Evolutionary conservation across 1,140 invertebrate species (phyloP).

Genomic region (Heterodera schachtii): DNA sequence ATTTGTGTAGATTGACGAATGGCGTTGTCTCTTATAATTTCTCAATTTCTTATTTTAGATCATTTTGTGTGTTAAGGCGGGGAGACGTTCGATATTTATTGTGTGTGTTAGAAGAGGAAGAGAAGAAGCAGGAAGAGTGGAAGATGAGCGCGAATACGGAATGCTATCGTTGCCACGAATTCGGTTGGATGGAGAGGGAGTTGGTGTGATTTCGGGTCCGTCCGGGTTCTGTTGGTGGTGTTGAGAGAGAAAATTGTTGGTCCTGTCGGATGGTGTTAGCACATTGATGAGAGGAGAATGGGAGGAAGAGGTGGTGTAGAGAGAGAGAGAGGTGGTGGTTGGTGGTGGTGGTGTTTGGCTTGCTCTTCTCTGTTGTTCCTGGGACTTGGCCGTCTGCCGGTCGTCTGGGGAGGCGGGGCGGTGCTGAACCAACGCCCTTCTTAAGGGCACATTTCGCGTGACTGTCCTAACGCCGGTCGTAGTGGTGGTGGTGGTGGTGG

Average conservation of each 20-base stretch:
- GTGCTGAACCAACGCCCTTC: slow-evolving; percentile 10
- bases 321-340: too few relatives aligned
- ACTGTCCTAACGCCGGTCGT: slow-evolving; percentile 17
- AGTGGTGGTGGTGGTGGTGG: slow-evolving; percentile 13
- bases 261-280: too few relatives aligned
- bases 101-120: neutral
- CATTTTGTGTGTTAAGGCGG: neutral
- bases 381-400: neutral
- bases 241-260: neutral
- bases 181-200: slow-evolving; percentile 21
- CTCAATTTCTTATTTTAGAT: neutral
- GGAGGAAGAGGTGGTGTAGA: neutral
- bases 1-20: too few relatives aligned
- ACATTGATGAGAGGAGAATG: neutral
- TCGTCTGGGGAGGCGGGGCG: neutral
- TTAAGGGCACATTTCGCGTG: slow-evolving; percentile 30
- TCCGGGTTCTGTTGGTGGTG: neutral
- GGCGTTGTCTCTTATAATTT: neutral
- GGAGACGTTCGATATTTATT: neutral
- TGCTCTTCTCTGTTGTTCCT: neutral
- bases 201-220: slow-evolving; percentile 6
- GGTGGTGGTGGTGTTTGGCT: neutral
- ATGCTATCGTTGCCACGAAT: slow-evolving; percentile 29
- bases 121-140: slow-evolving; percentile 1
- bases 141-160: slow-evolving; percentile 22